Evolutionary conservation across 2,888 invertebrate genomes (phyloP).

Genomic region (Chloromyia formosa): DNA sequence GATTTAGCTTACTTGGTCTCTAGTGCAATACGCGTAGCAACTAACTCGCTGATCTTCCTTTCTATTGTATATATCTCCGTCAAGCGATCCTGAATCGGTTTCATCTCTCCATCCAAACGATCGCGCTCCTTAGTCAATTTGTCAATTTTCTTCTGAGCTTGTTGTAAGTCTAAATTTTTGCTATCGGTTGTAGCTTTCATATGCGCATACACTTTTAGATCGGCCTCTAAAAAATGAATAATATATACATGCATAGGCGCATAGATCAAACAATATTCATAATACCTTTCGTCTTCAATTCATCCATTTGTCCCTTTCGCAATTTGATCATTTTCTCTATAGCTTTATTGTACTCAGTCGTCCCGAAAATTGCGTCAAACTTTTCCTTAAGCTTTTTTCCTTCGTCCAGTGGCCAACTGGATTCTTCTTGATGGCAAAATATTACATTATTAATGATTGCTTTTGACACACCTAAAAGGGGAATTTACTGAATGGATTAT

Average conservation of each 20-base stretch:
- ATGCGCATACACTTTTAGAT: constrained; percentile 67
- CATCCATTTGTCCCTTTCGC: constrained; percentile 69
- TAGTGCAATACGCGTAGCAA: constrained; percentile 67
- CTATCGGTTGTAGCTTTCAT: constrained; percentile 71
- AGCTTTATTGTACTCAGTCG: constrained; percentile 90
- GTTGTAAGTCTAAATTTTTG: constrained; percentile 68
- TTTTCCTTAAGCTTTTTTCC: constrained; percentile 91
- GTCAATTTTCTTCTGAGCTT: constrained; percentile 70
- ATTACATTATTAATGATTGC: constrained; percentile 95
- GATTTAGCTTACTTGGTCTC: constrained; percentile 70
- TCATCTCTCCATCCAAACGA: constrained; percentile 67
- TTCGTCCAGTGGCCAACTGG: constrained; percentile 95
- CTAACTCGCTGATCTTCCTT: constrained; percentile 66
- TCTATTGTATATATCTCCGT: constrained; percentile 67
- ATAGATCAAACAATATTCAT: constrained; percentile 27
- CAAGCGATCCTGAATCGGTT: constrained; percentile 68
- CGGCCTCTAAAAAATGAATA: constrained; percentile 24
- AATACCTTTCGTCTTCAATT: constrained; percentile 68
- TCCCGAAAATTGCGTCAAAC: constrained; percentile 98
- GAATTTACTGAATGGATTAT: neutral
- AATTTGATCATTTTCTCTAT: constrained; percentile 77
- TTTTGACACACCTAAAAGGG: constrained; percentile 78
- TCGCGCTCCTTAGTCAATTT: constrained; percentile 70
- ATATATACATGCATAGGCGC: neutral
- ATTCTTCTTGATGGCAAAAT: constrained; percentile 99